A percentile compares a stretch with the other conserved stretches of the same genome.
Conservation (phyloP, 2,888 invertebrate species). For the Chloroclystis v-ata region DNA sequence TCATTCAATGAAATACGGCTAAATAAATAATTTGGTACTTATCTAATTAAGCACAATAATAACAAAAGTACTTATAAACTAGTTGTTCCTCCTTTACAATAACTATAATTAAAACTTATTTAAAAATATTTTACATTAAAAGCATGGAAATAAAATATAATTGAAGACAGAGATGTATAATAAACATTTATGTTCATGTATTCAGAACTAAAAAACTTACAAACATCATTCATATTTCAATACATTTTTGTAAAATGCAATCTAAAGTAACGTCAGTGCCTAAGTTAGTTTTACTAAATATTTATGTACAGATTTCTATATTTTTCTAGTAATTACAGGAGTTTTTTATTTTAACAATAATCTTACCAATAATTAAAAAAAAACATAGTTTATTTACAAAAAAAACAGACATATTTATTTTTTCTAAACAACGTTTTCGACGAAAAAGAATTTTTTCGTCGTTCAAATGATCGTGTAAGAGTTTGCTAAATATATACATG, state of each 20-base stretch:
- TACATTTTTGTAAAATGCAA: constrained; percentile 17
- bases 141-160: constrained; percentile 2
- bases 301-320: constrained; percentile 11
- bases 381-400: too few relatives aligned
- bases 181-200: too few relatives aligned
- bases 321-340: background rate
- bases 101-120: constrained; percentile 9
- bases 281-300: background rate
- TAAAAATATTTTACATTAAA: constrained; percentile 3
- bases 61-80: constrained; percentile 46
- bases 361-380: too few relatives aligned
- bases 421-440: too few relatives aligned
- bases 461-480: background rate
- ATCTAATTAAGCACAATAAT: background rate
- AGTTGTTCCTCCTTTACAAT: constrained; percentile 71
- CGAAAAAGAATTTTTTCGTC: background rate
- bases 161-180: too few relatives aligned
- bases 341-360: too few relatives aligned
- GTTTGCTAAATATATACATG: background rate
- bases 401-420: background rate
- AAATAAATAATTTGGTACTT: too few relatives aligned
- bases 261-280: constrained; percentile 1
- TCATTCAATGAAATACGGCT: too few relatives aligned
- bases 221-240: too few relatives aligned
- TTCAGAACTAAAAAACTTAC: too few relatives aligned